Evolutionary conservation across 1,140 invertebrate species (phyloP).

Genomic region (Dreissena polymorpha): DNA sequence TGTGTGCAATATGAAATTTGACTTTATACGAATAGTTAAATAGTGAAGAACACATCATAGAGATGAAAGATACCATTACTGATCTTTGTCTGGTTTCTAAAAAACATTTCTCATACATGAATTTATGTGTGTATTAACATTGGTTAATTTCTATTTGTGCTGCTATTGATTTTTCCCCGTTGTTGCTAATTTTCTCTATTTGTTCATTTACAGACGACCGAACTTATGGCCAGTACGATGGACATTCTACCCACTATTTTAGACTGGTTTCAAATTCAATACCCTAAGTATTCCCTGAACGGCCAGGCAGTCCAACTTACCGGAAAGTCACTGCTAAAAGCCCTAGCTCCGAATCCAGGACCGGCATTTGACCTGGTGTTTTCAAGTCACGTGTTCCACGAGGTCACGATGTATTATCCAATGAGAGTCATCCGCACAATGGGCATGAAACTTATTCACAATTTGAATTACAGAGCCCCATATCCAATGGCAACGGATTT

Average conservation of each 20-base stretch:
- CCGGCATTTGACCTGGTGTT: constrained; percentile 81
- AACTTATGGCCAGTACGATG: constrained; percentile 87
- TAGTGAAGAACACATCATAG: too few relatives aligned
- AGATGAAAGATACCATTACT: background rate
- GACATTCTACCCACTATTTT: constrained; percentile 91
- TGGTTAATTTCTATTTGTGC: too few relatives aligned
- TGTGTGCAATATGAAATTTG: too few relatives aligned
- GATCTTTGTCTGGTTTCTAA: background rate
- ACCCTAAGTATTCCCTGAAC: constrained; percentile 72
- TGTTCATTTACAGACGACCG: constrained; percentile 74
- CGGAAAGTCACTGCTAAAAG: constrained; percentile 88
- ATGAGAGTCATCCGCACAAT: constrained; percentile 92
- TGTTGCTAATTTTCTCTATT: too few relatives aligned
- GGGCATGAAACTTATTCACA: constrained; percentile 92
- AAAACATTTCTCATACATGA: background rate
- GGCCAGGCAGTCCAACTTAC: constrained; percentile 79
- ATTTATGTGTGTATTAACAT: background rate
- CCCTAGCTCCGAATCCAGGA: constrained; percentile 75
- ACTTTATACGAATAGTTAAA: too few relatives aligned
- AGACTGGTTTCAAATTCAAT: constrained; percentile 87
- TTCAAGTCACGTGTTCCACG: constrained; percentile 92
- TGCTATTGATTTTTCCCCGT: too few relatives aligned
- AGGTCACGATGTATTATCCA: constrained; percentile 96
- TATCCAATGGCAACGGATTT: constrained; percentile 96
- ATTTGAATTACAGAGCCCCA: constrained; percentile 89